Evolutionary conservation across 1,140 invertebrate genomes (phyloP).

Genomic region (Trichonephila clavata): DNA sequence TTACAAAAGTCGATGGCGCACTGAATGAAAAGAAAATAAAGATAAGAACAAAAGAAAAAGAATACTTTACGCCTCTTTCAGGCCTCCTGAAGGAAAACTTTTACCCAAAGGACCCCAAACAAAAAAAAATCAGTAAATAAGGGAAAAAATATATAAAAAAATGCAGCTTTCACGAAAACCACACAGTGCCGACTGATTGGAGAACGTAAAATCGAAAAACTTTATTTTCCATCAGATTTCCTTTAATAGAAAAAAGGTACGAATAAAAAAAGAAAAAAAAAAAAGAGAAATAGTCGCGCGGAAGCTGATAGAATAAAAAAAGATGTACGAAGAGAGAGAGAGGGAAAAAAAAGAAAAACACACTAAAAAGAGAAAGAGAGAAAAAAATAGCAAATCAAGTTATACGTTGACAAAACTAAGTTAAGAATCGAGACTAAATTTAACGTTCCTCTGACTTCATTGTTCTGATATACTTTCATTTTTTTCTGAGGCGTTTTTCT

Average conservation of each 20-base stretch:
- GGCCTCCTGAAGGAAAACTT: conserved; percentile 30
- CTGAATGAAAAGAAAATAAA: neutral
- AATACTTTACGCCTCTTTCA: conserved; percentile 1
- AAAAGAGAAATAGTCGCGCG: neutral
- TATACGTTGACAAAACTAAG: conserved; percentile 74
- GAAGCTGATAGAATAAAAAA: conserved; percentile 42
- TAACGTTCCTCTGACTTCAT: conserved; percentile 72
- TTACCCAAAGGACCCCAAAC: conserved; percentile 28
- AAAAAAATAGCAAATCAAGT: conserved; percentile 68
- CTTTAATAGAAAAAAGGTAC: conserved; percentile 57
- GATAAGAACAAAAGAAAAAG: neutral
- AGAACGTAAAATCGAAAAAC: conserved; percentile 52
- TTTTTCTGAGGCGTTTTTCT: conserved; percentile 49
- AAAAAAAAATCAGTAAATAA: conserved; percentile 16
- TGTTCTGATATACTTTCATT: conserved; percentile 60
- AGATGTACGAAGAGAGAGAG: neutral
- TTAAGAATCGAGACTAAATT: conserved; percentile 72
- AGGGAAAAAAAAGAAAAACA: neutral
- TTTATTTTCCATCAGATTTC: conserved; percentile 65
- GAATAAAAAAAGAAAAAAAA: conserved; percentile 1
- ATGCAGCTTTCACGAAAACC: conserved; percentile 36
- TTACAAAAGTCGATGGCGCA: conserved; percentile 28
- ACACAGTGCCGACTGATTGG: conserved; percentile 48
- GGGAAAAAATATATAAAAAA: neutral
- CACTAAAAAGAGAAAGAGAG: neutral